Evolutionary conservation across 2,797 vertebrate genomes (phyloP), one percentile per base, ranked within the genome.

Genomic region (Alosa sapidissima): DNA sequence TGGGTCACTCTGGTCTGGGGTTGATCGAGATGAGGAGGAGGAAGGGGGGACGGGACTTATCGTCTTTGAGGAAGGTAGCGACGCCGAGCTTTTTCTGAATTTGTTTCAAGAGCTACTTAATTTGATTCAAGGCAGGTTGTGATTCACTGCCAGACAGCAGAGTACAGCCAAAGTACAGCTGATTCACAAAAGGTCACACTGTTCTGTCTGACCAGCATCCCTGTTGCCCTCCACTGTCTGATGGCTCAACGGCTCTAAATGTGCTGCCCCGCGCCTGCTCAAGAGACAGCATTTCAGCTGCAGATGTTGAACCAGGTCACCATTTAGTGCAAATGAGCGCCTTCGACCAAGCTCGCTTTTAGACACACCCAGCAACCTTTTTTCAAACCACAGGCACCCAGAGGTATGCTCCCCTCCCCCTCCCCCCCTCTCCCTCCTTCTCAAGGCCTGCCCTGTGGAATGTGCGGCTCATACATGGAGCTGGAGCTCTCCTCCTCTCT

Each of bases 351-450:
- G 14, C 24, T 2, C 33, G 65, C 82, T 11, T 52, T 51, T n/a
- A 68, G 24, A 72, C 81, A 82, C 83, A 55, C 83, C 52, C 68
- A 16, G 49, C 62, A 33, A 45, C 55, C 72, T 84, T 54, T 28
- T 24, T 62, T 13, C 84, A 75, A 82, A 83, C 86, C 85, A 68
- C 81, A 51, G 36, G 87, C 33, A 81, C 88, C 89, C 85, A 9
- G 88, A 85, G 84, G 84, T 87, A 85, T 85, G 89, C 90, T 86
- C 85, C 88, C 89, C 87, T 85, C 21, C 58, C 84, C 16, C 49
- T 72, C 19, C 24, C 16, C 65, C 14, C 28, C 62, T 68, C 13
- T 68, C 58, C 21, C 19, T 62, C 13, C 9, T 1, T 68, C 62
- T 68, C 62, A 33, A 72, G 33, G 65, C 65, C 33, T 72, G 36